A percentile compares a stretch with the other conserved stretches of the same genome.
These are phyloP conservation scores for Diplosoma virens DNA, from an alignment of 23 tunicate genomes.

Conservation along the genomic window DNA sequence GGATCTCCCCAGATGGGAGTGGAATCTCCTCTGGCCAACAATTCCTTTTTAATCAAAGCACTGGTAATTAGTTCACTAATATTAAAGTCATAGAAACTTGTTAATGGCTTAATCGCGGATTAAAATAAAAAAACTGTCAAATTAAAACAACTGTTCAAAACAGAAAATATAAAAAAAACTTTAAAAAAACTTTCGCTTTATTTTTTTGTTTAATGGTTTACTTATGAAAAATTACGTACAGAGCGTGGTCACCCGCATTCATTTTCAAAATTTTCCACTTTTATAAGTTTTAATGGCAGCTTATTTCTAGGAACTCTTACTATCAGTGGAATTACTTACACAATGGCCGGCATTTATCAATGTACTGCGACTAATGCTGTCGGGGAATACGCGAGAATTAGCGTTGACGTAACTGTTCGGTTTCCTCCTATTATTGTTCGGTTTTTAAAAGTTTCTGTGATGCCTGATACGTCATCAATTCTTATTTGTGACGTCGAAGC, in stretches of 20 bases:
- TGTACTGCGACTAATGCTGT: constrained; percentile 80
- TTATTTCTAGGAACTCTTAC: constrained; percentile 48
- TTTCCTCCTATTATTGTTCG: constrained; percentile 58
- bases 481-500: constrained; percentile 71
- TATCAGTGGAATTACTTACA: constrained; percentile 60
- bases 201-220: too few relatives aligned
- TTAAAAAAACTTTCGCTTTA: too few relatives aligned
- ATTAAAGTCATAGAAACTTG: too few relatives aligned
- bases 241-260: too few relatives aligned
- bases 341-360: constrained; percentile 62
- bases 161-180: too few relatives aligned
- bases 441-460: constrained; percentile 33
- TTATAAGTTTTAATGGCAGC: too few relatives aligned
- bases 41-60: constrained; percentile 28
- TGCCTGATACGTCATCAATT: constrained; percentile 12
- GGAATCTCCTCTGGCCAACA: constrained; percentile 47
- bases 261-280: too few relatives aligned
- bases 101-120: too few relatives aligned
- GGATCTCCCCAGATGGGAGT: constrained; percentile 58
- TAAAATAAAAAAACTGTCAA: too few relatives aligned
- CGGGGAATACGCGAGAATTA: constrained; percentile 41
- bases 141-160: too few relatives aligned
- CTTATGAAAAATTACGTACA: too few relatives aligned
- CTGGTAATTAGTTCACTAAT: constrained; percentile 59
- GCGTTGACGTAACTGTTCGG: constrained; percentile 46